Evolutionary conservation across 2,113 vertebrate species (phyloP).

Genomic region (Chaetura pelagica): DNA sequence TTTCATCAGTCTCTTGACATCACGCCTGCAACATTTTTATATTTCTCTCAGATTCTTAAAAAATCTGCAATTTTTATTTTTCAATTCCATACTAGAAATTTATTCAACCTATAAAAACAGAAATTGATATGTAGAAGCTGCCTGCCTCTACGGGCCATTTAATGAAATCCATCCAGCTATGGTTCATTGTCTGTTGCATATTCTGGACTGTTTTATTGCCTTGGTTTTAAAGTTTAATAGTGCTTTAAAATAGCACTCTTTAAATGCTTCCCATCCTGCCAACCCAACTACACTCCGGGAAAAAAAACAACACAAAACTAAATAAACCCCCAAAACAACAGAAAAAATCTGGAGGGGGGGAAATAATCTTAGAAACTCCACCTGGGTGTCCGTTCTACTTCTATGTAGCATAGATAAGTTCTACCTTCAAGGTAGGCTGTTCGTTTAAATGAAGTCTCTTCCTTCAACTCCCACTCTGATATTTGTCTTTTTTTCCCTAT

Average conservation of each 20-base stretch:
- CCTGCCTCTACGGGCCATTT: neutral
- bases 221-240: neutral
- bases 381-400: neutral
- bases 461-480: neutral
- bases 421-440: neutral
- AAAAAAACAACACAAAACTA: neutral
- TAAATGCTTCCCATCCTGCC: rapidly evolving
- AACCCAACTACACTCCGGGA: neutral
- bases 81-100: neutral
- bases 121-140: neutral
- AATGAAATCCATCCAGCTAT: neutral
- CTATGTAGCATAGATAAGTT: neutral
- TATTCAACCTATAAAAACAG: neutral
- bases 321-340: neutral
- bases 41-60: neutral
- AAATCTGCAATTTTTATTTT: neutral
- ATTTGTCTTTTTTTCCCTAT: neutral
- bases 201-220: neutral
- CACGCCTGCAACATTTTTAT: neutral
- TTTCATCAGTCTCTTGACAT: neutral
- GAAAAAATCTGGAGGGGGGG: neutral
- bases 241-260: neutral
- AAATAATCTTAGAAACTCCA: neutral
- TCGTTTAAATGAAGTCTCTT: conserved; percentile 27
- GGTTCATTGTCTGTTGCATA: neutral